Conservation (phyloP, 2,113 vertebrate species). For the Sakesphorus luctuosus region DNA sequence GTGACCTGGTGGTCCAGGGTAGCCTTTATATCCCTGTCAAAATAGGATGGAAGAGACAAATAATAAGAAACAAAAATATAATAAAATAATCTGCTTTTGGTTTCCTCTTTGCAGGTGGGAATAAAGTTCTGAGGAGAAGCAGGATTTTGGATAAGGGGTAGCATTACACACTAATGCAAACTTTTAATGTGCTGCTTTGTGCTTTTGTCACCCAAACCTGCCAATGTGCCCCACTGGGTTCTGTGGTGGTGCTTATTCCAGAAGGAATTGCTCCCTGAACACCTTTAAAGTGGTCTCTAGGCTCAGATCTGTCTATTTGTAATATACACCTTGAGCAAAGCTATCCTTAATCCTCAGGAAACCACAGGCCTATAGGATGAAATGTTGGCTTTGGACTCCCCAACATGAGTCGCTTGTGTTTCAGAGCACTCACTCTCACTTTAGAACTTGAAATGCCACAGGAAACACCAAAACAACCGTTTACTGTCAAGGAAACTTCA, state of each 20-base stretch:
- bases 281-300: neutral
- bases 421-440: neutral
- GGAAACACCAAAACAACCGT: neutral
- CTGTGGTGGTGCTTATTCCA: neutral
- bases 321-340: neutral
- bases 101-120: neutral
- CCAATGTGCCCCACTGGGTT: neutral
- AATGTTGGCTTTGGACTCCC: neutral
- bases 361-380: neutral
- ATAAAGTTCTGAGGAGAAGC: neutral
- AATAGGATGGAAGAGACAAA: slow-evolving; percentile 16
- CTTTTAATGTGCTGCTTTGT: neutral
- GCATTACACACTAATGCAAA: neutral
- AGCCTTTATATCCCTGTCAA: slow-evolving; percentile 89
- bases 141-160: neutral
- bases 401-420: neutral
- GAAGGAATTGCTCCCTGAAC: neutral
- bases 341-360: neutral
- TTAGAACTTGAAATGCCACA: neutral
- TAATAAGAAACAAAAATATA: neutral
- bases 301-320: neutral
- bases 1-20: slow-evolving; percentile 90
- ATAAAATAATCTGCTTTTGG: neutral
- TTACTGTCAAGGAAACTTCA: neutral
- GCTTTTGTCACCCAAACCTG: neutral